A percentile compares a stretch with the other conserved stretches of the same genome.
These are phyloP conservation scores for Chrysolina americana DNA, from an alignment of 2,888 invertebrate species.

Conservation along the genomic window DNA sequence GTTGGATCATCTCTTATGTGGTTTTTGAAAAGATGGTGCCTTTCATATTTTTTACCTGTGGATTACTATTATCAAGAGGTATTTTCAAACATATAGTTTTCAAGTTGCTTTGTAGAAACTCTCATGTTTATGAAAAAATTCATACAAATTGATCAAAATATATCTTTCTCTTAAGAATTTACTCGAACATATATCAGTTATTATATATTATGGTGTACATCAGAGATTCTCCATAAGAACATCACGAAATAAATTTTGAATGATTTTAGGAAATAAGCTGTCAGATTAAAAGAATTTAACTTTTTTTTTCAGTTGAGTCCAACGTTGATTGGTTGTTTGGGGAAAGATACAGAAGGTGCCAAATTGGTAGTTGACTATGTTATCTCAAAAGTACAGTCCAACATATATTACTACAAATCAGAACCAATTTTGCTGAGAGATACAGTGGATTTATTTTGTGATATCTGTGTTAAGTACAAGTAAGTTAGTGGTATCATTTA, in stretches of 20 bases:
- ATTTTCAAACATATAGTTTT: constrained; percentile 40
- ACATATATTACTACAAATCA: constrained; percentile 75
- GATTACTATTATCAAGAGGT: constrained; percentile 75
- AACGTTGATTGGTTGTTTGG: constrained; percentile 76
- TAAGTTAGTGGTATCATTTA: constrained; percentile 52
- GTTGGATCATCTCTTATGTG: constrained; percentile 83
- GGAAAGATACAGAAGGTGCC: constrained; percentile 77
- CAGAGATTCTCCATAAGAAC: no score
- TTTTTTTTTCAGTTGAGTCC: constrained; percentile 73
- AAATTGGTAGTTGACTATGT: constrained; percentile 77
- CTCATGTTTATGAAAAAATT: no score
- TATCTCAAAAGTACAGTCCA: constrained; percentile 76
- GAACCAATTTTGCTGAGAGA: constrained; percentile 77
- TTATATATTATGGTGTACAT: no score
- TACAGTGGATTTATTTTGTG: constrained; percentile 75
- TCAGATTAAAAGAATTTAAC: no score
- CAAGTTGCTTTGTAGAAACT: background rate
- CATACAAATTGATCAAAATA: no score
- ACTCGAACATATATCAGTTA: no score
- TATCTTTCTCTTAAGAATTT: no score
- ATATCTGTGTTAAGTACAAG: constrained; percentile 66
- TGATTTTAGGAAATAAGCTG: no score
- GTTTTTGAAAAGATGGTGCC: constrained; percentile 85
- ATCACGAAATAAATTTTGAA: no score
- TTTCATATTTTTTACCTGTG: constrained; percentile 79